Evolutionary conservation across 1,140 invertebrate genomes (phyloP).

Genomic region (Bombus superbus): DNA sequence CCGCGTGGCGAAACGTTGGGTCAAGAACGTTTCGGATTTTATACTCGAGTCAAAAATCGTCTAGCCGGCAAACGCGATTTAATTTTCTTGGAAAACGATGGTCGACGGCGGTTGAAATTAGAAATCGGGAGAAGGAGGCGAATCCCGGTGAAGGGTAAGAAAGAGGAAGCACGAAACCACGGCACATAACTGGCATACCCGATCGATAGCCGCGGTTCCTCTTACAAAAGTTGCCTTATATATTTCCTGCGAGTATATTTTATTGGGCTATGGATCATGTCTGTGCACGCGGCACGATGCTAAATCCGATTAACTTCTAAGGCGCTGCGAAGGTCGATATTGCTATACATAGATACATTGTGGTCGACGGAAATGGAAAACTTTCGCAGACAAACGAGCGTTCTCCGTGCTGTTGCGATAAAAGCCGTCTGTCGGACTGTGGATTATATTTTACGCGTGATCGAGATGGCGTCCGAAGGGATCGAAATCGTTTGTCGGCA

Average conservation of each 20-base stretch:
- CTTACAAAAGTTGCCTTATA: slow-evolving; percentile 45
- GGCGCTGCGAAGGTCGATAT: slow-evolving; percentile 61
- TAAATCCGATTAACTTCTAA: slow-evolving; percentile 69
- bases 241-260: slow-evolving; percentile 49
- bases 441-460: not conserved
- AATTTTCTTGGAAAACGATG: too few species aligned
- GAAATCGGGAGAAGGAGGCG: slow-evolving; percentile 4
- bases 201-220: slow-evolving; percentile 48
- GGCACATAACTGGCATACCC: not conserved
- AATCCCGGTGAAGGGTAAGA: not conserved
- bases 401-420: not conserved
- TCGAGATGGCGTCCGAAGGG: not conserved
- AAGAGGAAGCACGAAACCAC: slow-evolving; percentile 34
- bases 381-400: slow-evolving; percentile 12
- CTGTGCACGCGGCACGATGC: slow-evolving; percentile 45
- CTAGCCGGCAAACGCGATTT: not conserved
- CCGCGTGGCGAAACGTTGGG: not conserved
- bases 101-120: slow-evolving; percentile 37
- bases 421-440: not conserved
- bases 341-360: slow-evolving; percentile 46
- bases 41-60: too few species aligned
- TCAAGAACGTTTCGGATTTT: not conserved
- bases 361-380: slow-evolving; percentile 20
- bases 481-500: not conserved
- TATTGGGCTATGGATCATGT: slow-evolving; percentile 57